These are phyloP conservation scores for Heteromyza rotundicornis DNA, from an alignment of 2,888 invertebrate species.

Conservation along the genomic window DNA sequence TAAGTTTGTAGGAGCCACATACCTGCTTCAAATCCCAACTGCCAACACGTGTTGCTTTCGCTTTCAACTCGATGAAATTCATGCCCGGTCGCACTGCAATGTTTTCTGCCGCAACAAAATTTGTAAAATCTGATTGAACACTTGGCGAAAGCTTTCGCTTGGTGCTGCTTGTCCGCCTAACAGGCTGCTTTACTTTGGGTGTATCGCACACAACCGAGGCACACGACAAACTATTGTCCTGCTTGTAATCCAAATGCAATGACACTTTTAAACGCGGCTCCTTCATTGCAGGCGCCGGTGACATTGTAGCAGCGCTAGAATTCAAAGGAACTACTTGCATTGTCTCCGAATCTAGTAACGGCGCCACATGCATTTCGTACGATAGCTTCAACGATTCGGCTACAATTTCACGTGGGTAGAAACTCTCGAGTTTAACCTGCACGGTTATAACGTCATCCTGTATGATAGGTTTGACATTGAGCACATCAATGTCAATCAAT, in stretches of 20 bases:
- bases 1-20: background rate
- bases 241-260: slow-evolving; percentile 78
- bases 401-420: slow-evolving; percentile 71
- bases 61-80: slow-evolving; percentile 70
- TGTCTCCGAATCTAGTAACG: slow-evolving; percentile 28
- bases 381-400: slow-evolving; percentile 72
- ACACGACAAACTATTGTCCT: slow-evolving; percentile 79
- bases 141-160: slow-evolving; percentile 74
- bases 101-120: slow-evolving; percentile 66
- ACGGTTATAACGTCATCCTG: slow-evolving; percentile 67
- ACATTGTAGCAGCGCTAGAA: slow-evolving; percentile 2
- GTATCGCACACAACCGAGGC: slow-evolving; percentile 77
- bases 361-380: slow-evolving; percentile 66
- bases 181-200: slow-evolving; percentile 65
- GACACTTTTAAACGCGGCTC: slow-evolving; percentile 65
- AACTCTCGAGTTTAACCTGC: slow-evolving; percentile 66
- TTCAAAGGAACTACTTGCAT: slow-evolving; percentile 32
- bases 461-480: slow-evolving; percentile 56
- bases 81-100: slow-evolving; percentile 69
- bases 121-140: slow-evolving; percentile 70
- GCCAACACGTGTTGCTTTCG: slow-evolving; percentile 71
- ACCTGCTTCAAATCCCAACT: slow-evolving; percentile 76
- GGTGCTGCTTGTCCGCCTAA: slow-evolving; percentile 76
- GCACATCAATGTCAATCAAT: slow-evolving; percentile 53
- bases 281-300: slow-evolving; percentile 23